Conservation (phyloP, 2,797 vertebrate species). For the Poliocrania exsul region DNA sequence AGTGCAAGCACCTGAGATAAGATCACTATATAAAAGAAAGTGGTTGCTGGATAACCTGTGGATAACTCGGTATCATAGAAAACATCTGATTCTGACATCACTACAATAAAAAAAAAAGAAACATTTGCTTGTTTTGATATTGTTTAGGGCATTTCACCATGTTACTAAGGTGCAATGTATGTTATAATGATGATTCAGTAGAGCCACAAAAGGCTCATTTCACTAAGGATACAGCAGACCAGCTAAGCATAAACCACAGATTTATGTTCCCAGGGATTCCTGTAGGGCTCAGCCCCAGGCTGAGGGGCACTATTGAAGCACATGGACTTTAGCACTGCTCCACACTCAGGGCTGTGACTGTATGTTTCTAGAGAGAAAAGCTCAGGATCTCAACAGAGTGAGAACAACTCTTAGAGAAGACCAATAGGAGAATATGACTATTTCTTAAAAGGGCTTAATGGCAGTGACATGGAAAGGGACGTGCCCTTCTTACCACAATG, state of each 20-base stretch:
- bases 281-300: not conserved
- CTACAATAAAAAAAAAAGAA: not conserved
- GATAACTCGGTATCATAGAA: not conserved
- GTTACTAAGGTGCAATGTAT: not conserved
- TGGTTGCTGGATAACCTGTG: not conserved
- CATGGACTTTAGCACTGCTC: not conserved
- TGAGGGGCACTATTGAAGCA: not conserved
- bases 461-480: not conserved
- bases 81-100: not conserved
- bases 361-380: not conserved
- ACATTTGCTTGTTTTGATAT: not conserved
- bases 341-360: not conserved
- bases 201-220: not conserved
- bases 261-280: not conserved
- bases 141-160: not conserved
- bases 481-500: not conserved
- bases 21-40: not conserved
- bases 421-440: not conserved
- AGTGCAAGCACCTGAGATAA: not conserved
- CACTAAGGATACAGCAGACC: not conserved
- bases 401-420: not conserved
- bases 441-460: not conserved
- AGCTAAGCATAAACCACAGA: not conserved
- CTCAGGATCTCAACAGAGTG: not conserved
- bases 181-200: not conserved